These are phyloP conservation scores for Serripes groenlandicus DNA, from an alignment of 2,888 invertebrate species.

Conservation along the genomic window DNA sequence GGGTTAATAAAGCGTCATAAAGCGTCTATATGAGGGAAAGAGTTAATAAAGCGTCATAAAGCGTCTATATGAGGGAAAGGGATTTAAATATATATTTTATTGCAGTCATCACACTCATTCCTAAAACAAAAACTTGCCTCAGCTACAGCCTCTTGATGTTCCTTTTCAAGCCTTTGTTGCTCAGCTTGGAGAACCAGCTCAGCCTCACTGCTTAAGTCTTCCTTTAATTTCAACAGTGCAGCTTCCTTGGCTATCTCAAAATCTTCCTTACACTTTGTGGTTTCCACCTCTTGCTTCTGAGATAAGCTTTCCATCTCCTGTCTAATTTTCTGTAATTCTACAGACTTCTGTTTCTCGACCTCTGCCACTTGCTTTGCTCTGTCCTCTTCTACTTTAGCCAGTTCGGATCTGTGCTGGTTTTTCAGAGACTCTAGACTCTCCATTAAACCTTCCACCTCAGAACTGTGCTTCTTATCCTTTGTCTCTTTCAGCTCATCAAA, in stretches of 20 bases:
- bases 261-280: constrained; percentile 58
- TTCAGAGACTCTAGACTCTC: constrained; percentile 21
- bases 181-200: constrained; percentile 35
- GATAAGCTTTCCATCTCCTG: constrained; percentile 28
- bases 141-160: constrained; percentile 41
- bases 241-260: constrained; percentile 46
- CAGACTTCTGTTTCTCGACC: constrained; percentile 19
- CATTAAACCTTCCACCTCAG: constrained; percentile 33
- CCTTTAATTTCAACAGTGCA: constrained; percentile 42
- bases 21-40: too few relatives aligned
- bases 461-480: constrained; percentile 39
- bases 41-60: too few relatives aligned
- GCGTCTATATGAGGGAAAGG: too few relatives aligned
- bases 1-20: too few relatives aligned
- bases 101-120: too few relatives aligned
- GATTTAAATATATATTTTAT: too few relatives aligned
- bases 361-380: constrained; percentile 10
- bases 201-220: constrained; percentile 52
- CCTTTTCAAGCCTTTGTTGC: constrained; percentile 33
- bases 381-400: constrained; percentile 40
- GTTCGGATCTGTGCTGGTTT: constrained; percentile 26
- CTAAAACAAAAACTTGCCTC: too few relatives aligned
- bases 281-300: constrained; percentile 43
- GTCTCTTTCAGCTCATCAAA: constrained; percentile 39
- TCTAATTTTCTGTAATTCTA: constrained; percentile 3